These are phyloP conservation scores for Epinephelus malabaricus DNA, from an alignment of 2,797 vertebrate species.

Conservation along the genomic window DNA sequence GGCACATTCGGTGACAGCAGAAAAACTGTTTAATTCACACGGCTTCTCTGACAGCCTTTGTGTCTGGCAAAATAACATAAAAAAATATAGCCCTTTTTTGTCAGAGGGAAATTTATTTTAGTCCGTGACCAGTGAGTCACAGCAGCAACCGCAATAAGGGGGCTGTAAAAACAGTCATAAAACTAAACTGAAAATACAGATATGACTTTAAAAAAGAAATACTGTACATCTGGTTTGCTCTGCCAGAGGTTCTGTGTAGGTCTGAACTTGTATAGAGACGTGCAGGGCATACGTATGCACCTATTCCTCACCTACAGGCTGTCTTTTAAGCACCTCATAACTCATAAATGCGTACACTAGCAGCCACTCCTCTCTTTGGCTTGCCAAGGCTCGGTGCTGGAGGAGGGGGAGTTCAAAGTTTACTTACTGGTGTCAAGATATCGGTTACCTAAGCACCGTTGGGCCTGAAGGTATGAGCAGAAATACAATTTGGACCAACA, in stretches of 20 bases:
- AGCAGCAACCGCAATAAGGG: constrained; percentile 37
- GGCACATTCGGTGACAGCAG: constrained; percentile 49
- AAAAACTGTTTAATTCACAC: constrained; percentile 31
- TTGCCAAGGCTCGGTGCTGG: constrained; percentile 15
- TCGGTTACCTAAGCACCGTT: constrained; percentile 24
- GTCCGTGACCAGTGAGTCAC: constrained; percentile 57
- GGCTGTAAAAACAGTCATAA: constrained; percentile 61
- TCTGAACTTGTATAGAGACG: constrained; percentile 30
- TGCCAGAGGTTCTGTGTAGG: constrained; percentile 5
- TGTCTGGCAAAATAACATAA: constrained; percentile 26
- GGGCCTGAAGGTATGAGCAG: constrained; percentile 25
- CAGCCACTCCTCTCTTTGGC: constrained; percentile 62
- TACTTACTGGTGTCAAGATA: constrained; percentile 46
- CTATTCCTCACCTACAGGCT: constrained; percentile 33
- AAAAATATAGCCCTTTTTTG: constrained; percentile 25
- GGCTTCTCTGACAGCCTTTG: constrained; percentile 33
- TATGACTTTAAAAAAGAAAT: constrained; percentile 43
- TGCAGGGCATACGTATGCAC: constrained; percentile 4
- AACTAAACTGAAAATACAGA: constrained; percentile 68
- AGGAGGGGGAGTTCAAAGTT: constrained; percentile 64
- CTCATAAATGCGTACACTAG: constrained; percentile 40
- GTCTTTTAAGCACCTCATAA: constrained; percentile 48
- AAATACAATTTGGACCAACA: constrained; percentile 5
- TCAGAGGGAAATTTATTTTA: constrained; percentile 62
- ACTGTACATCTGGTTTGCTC: constrained; percentile 44